Percentiles rank a stretch among this genome's conserved stretches.
These are phyloP conservation scores for Pan paniscus DNA, from an alignment of 2,113 vertebrate species.

Conservation along the genomic window DNA sequence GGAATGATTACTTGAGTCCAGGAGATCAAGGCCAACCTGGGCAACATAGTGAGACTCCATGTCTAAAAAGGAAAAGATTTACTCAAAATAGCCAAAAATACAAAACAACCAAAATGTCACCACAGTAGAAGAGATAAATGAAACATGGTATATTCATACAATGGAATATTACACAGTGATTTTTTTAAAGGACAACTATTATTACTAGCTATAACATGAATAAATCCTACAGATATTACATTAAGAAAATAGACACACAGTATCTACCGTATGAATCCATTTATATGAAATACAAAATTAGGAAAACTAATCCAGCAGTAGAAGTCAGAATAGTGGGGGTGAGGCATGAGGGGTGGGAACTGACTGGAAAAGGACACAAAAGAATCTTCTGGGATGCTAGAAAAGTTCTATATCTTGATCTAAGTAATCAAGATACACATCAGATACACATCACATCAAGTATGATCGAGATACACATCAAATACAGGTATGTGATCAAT, in stretches of 20 bases:
- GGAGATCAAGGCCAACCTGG: not conserved
- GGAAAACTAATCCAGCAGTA: not conserved
- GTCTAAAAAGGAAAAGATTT: not conserved
- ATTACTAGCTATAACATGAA: conserved; percentile 6
- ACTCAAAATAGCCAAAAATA: not conserved
- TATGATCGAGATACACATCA: too few relatives aligned
- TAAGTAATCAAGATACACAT: not conserved
- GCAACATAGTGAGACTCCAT: not conserved
- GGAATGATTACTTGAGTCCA: not conserved
- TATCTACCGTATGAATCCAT: not conserved
- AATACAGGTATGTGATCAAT: not conserved
- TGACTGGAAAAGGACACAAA: not conserved
- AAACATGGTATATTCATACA: conserved; percentile 3
- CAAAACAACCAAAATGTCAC: not conserved
- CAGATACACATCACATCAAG: too few relatives aligned
- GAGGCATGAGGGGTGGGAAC: not conserved
- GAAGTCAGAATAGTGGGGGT: not conserved
- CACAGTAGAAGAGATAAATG: not conserved
- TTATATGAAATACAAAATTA: conserved; percentile 13
- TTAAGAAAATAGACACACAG: not conserved
- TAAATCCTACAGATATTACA: not conserved
- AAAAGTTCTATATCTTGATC: not conserved
- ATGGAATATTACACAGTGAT: not conserved
- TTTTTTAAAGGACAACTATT: conserved; percentile 16
- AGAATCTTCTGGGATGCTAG: not conserved